A percentile compares a stretch with the other conserved stretches of the same genome.
Evolutionary conservation across 2,888 invertebrate species (phyloP).

Genomic region (Lasioglossum leucozonium): DNA sequence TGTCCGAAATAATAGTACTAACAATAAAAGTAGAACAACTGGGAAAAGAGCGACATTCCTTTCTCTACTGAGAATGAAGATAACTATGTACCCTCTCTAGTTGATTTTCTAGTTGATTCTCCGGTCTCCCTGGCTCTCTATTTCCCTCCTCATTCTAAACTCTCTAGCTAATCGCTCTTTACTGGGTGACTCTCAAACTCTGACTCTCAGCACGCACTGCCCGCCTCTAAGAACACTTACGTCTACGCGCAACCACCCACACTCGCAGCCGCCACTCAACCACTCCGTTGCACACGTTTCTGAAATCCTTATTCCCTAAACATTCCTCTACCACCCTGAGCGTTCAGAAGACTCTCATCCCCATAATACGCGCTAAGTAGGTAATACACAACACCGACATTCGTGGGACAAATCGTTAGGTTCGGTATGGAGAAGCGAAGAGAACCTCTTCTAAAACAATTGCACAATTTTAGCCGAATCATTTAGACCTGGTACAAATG

Average conservation of each 20-base stretch:
- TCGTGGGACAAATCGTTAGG: background rate
- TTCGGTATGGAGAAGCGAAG: background rate
- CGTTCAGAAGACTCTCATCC: slow-evolving; percentile 1
- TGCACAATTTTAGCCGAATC: background rate
- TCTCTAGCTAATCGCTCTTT: background rate
- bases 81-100: background rate
- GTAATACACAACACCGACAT: background rate
- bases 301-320: slow-evolving; percentile 10
- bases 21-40: background rate
- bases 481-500: background rate
- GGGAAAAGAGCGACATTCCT: background rate
- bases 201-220: background rate
- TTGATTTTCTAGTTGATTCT: background rate
- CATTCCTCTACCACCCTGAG: slow-evolving; percentile 5
- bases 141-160: background rate
- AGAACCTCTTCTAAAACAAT: background rate
- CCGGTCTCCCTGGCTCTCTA: background rate
- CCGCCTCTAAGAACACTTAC: slow-evolving; percentile 3
- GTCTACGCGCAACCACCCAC: slow-evolving; percentile 2
- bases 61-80: background rate
- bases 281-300: slow-evolving; percentile 11
- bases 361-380: background rate
- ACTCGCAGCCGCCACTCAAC: slow-evolving; percentile 3
- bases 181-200: slow-evolving; percentile 5
- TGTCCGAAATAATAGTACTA: background rate